phyloP scores from a whole-genome alignment of 2,797 vertebrate genomes.

The Stomatorhinus walkeri region DNA sequence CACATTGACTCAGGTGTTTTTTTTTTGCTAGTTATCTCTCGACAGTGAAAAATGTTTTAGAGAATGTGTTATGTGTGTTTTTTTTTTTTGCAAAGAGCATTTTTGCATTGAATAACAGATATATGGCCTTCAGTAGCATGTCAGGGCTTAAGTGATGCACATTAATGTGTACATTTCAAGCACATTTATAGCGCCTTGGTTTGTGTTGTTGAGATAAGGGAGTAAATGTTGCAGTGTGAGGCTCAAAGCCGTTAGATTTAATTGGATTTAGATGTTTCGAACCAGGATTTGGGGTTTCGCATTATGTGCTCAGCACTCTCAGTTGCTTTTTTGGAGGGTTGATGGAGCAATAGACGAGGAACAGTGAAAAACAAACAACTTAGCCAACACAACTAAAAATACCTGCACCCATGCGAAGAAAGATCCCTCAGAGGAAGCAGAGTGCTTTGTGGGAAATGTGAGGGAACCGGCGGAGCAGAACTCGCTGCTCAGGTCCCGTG shows the following conservation, averaged over 20 bases:
- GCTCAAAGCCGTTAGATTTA: background rate
- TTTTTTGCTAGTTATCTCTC: background rate
- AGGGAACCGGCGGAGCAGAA: too few relatives aligned
- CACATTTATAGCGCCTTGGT: background rate
- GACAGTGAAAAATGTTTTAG: background rate
- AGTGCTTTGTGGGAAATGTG: background rate
- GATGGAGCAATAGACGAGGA: background rate
- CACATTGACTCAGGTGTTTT: background rate
- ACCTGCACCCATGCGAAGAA: conserved; percentile 6
- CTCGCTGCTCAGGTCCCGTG: background rate
- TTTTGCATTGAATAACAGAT: background rate
- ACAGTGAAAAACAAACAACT: background rate
- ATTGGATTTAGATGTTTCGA: background rate
- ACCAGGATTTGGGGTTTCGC: background rate
- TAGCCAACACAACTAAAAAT: conserved; percentile 16
- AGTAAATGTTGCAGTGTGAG: background rate
- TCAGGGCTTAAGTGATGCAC: background rate
- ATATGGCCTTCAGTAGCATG: background rate
- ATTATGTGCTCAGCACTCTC: too few relatives aligned
- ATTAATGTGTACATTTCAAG: background rate
- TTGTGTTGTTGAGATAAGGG: background rate
- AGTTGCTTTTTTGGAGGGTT: background rate
- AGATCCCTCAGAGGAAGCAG: background rate
- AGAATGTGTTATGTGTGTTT: background rate
- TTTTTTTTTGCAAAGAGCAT: background rate